Conservation (phyloP, 2,113 vertebrate species). For the Nannobrachium achirus region DNA sequence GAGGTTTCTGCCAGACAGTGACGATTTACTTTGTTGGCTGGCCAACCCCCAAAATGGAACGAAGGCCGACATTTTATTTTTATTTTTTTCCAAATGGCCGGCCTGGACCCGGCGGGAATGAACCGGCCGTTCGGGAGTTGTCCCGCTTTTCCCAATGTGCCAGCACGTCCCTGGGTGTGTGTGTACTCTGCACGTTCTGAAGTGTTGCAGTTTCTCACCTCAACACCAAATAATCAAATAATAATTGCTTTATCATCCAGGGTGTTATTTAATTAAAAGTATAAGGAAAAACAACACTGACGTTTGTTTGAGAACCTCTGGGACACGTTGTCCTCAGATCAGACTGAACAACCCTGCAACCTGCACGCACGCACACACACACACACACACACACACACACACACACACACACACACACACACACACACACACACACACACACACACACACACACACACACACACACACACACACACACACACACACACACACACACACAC, state of each 20-base stretch:
- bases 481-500: not conserved
- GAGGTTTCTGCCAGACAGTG: too few relatives aligned
- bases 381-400: not conserved
- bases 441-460: not conserved
- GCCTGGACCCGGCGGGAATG: too few relatives aligned
- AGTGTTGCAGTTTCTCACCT: not conserved
- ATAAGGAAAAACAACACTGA: constrained; percentile 1
- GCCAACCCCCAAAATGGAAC: too few relatives aligned
- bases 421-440: not conserved
- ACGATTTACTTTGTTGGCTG: too few relatives aligned
- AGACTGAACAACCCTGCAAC: not conserved
- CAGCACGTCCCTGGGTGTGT: not conserved
- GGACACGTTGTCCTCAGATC: not conserved
- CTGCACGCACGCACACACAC: not conserved
- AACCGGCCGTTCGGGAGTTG: too few relatives aligned
- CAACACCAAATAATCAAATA: constrained; percentile 19
- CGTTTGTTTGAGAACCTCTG: too few relatives aligned
- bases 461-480: constrained; percentile 2
- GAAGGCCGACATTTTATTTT: too few relatives aligned
- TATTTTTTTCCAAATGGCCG: too few relatives aligned
- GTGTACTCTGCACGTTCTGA: not conserved
- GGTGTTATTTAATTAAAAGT: constrained; percentile 29
- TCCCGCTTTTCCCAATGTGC: too few relatives aligned
- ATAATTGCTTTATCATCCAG: constrained; percentile 1
- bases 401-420: not conserved